Base-by-base conservation (phyloP, 2,888 invertebrate genomes). In the Sympetrum striolatum region DNA sequence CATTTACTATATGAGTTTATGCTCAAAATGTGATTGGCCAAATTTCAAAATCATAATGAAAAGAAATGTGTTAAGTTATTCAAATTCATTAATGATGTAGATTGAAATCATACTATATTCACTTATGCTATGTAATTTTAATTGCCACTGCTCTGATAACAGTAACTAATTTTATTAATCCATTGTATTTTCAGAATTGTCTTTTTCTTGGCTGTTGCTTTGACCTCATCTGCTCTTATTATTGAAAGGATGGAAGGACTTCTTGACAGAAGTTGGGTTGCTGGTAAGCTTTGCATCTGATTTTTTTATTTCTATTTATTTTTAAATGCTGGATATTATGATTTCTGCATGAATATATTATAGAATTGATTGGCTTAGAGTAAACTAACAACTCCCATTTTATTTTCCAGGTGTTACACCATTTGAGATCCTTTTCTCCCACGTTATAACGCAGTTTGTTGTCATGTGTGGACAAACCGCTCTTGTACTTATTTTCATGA, bases 381-480 rank as follows among this genome's bases (percentile, higher is more conserved):
- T 53, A 39, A 37, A 35, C 22, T 22, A 18, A 18, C 35, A 31
- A n/a, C 35, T 44, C 8, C n/a, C 4, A 8, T 80, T 91, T 39
- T 80, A 91, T 92, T 10, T 93, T 92, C 39, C 93, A 95, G 98
- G 98, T 91, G 98, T 99, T 79, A 96, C 97, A 0, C 97, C 98
- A 0, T 96, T 97, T 12, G 98, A 99, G 95, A 97, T 99, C 93
- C 96, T 99, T 92, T 97, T 98, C 94, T 98, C 98, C 0, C 98
- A 98, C 94, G 98, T 99, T 91, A 95, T 98, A 90, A 98, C 98
- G 0, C 98, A 99, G 95, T 98, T 98, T 94, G 97, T 98, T 91
- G 98, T 98, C 37, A 98, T 99, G 97, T 97, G 97, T 92, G 98
- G 98, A 0, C 98, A 99, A 95, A 98, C 98, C 0, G 96, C 97